Conservation (phyloP, 2,888 invertebrate species). For the Gerris lacustris region DNA sequence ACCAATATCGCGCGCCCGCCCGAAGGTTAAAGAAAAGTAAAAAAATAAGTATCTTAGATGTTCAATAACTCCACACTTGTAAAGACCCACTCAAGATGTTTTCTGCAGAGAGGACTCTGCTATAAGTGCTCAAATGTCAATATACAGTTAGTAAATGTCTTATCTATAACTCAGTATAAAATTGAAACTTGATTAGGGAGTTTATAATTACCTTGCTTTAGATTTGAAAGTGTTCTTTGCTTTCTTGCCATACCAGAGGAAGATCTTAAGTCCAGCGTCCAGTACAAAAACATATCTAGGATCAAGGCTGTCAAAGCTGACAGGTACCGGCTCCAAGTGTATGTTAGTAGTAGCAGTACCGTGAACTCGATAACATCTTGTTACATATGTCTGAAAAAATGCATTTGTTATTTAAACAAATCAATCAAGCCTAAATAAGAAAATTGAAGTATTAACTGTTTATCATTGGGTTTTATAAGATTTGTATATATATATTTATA, state of each 20-base stretch:
- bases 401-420: constrained; percentile 8
- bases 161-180: too few species aligned
- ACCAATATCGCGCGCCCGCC: too few species aligned
- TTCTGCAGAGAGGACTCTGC: too few species aligned
- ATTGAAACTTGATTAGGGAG: too few species aligned
- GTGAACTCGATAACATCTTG: constrained; percentile 77
- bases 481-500: too few species aligned
- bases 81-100: too few species aligned
- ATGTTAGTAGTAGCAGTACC: constrained; percentile 68
- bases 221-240: constrained; percentile 81
- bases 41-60: too few species aligned
- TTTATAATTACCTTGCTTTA: constrained; percentile 45
- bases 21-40: too few species aligned
- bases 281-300: constrained; percentile 82
- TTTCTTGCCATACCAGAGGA: constrained; percentile 80
- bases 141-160: too few species aligned
- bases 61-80: too few species aligned
- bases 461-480: too few species aligned
- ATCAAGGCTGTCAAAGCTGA: constrained; percentile 63
- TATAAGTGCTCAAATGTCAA: too few species aligned
- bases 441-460: background rate
- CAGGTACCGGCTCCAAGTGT: constrained; percentile 76
- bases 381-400: constrained; percentile 56
- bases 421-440: constrained; percentile 7
- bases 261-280: constrained; percentile 74